Evolutionary conservation across 1,140 invertebrate genomes (phyloP).

Genomic region (Hyles euphorbiae): DNA sequence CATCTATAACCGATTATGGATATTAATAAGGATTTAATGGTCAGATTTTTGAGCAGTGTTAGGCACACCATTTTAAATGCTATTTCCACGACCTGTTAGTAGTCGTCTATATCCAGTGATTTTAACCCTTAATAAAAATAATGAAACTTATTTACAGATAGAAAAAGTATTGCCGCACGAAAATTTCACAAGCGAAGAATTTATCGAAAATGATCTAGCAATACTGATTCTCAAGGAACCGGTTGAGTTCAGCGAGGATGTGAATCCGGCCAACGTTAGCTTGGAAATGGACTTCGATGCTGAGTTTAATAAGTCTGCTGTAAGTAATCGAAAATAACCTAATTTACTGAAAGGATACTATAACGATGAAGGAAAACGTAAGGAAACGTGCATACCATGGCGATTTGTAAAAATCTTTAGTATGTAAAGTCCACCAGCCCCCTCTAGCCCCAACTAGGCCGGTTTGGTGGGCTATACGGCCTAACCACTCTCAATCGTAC

Average conservation of each 20-base stretch:
- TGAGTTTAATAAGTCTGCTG: constrained; percentile 9
- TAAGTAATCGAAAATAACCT: constrained; percentile 10
- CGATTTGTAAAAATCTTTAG: no score
- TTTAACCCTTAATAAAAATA: not conserved
- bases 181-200: constrained; percentile 26
- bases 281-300: not conserved
- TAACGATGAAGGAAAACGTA: no score
- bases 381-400: no score
- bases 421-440: no score
- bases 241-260: constrained; percentile 17
- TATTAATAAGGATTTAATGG: no score
- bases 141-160: constrained; percentile 33
- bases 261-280: constrained; percentile 5
- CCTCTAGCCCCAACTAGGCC: no score
- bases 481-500: no score
- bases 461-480: no score
- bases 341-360: no score
- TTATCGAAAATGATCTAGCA: constrained; percentile 35
- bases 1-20: not conserved
- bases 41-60: no score
- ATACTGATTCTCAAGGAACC: constrained; percentile 33
- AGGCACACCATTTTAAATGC: no score
- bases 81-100: not conserved
- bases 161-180: constrained; percentile 34
- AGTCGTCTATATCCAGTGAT: not conserved